phyloP scores from a whole-genome alignment of 2,888 invertebrate species.

The Diplazon laetatorius region DNA sequence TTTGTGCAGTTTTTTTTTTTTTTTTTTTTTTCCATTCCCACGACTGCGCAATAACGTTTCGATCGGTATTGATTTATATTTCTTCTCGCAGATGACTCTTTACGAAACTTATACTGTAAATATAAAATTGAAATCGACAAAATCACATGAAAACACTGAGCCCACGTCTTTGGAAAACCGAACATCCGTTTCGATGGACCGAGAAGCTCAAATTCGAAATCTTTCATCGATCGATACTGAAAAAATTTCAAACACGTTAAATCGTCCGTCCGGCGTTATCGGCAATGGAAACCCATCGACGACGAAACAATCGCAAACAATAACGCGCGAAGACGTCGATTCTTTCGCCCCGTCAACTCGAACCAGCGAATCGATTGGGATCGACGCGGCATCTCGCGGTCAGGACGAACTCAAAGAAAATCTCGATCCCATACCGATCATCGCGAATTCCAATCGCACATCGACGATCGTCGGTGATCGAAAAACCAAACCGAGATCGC shows the following conservation, averaged over 20 bases:
- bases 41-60: too few species aligned
- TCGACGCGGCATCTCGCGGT: constrained; percentile 16
- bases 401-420: constrained; percentile 75
- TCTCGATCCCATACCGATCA: constrained; percentile 68
- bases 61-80: too few species aligned
- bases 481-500: constrained; percentile 41
- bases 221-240: constrained; percentile 8
- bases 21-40: too few species aligned
- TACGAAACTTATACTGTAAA: constrained; percentile 75
- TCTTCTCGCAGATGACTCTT: constrained; percentile 72
- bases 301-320: constrained; percentile 20
- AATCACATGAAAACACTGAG: constrained; percentile 30
- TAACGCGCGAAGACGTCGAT: constrained; percentile 17
- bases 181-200: constrained; percentile 11
- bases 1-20: too few species aligned
- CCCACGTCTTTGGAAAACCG: constrained; percentile 1
- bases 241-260: background rate
- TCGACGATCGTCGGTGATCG: constrained; percentile 50
- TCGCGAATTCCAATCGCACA: constrained; percentile 30
- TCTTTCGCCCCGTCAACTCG: background rate
- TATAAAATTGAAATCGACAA: constrained; percentile 67
- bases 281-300: background rate
- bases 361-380: background rate
- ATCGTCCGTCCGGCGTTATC: background rate
- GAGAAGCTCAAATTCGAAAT: background rate